Evolutionary conservation across 2,797 vertebrate species (phyloP).

Genomic region (Ataeniobius toweri): DNA sequence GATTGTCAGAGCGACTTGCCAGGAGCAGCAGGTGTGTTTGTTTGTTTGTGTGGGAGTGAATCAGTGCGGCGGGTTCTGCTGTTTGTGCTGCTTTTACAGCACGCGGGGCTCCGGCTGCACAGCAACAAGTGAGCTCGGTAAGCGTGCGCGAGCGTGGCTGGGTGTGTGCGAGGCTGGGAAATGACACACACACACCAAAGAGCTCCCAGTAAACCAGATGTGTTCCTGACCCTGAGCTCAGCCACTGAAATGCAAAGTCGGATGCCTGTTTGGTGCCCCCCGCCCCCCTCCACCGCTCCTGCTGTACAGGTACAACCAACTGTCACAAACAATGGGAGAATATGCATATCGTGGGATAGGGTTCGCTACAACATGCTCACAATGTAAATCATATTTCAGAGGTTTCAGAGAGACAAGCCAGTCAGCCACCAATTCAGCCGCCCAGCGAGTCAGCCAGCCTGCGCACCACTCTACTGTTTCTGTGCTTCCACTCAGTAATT

Average conservation of each 20-base stretch:
- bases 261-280: constrained; percentile 65
- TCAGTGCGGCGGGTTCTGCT: constrained; percentile 58
- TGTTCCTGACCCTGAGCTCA: constrained; percentile 78
- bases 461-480: constrained; percentile 42
- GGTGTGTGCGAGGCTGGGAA: constrained; percentile 23
- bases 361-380: constrained; percentile 78
- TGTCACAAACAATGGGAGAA: constrained; percentile 80
- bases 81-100: constrained; percentile 59
- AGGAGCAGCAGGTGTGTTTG: constrained; percentile 79
- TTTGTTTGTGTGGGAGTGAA: constrained; percentile 78
- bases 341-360: constrained; percentile 76
- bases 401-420: constrained; percentile 71
- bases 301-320: constrained; percentile 74
- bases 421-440: constrained; percentile 65
- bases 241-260: constrained; percentile 79
- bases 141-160: constrained; percentile 10
- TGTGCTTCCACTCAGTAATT: constrained; percentile 66
- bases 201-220: constrained; percentile 78
- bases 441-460: constrained; percentile 39
- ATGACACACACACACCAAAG: constrained; percentile 50
- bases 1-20: constrained; percentile 74
- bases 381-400: constrained; percentile 80
- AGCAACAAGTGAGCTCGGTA: constrained; percentile 73
- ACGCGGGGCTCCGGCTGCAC: constrained; percentile 51
- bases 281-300: constrained; percentile 38